These are phyloP conservation scores for Coturnix japonica DNA, from an alignment of 2,113 vertebrate genomes.

Conservation along the genomic window DNA sequence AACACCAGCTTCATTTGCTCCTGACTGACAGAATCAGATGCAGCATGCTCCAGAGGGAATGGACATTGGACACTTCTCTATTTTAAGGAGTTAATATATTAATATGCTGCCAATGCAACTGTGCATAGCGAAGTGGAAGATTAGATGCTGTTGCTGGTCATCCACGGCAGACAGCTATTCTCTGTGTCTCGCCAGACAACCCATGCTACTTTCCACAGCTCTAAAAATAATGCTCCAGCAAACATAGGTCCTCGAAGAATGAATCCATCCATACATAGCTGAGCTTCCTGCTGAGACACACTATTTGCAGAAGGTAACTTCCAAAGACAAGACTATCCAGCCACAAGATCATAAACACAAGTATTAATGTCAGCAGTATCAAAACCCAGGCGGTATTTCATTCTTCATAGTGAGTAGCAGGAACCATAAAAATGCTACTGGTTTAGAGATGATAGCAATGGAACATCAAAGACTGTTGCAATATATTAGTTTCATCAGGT, in stretches of 20 bases:
- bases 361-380: not conserved
- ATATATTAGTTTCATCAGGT: not conserved
- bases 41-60: conserved; percentile 19
- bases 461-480: not conserved
- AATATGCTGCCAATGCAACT: conserved; percentile 17
- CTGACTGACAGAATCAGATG: conserved; percentile 69
- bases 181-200: not conserved
- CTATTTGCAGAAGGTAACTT: not conserved
- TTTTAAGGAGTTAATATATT: conserved; percentile 50
- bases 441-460: not conserved
- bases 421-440: not conserved
- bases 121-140: conserved; percentile 15
- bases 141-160: not conserved
- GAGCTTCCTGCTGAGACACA: not conserved
- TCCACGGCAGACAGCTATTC: not conserved
- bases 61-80: conserved; percentile 30
- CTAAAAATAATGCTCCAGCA: conserved; percentile 13
- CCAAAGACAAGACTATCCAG: not conserved
- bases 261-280: not conserved
- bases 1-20: conserved; percentile 12
- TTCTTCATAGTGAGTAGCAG: not conserved
- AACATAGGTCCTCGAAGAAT: not conserved
- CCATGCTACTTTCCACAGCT: not conserved
- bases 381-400: not conserved
- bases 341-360: not conserved